Evolutionary conservation across 2,888 invertebrate species (phyloP).

Genomic region (Parascotia fuliginaria): DNA sequence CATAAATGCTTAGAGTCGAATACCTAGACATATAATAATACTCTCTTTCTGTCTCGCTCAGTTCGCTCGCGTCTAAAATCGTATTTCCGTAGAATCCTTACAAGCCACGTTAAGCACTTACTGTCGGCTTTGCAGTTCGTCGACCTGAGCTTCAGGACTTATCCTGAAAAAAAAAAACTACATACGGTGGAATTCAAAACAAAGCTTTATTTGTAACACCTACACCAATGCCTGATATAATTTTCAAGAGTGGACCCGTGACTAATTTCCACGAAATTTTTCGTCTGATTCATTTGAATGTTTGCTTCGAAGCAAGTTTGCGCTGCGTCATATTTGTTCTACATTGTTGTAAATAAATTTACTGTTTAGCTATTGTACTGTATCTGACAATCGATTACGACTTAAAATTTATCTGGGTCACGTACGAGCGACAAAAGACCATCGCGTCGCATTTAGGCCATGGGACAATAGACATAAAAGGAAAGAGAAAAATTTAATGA

Average conservation of each 20-base stretch:
- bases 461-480: constrained; percentile 65
- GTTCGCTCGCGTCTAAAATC: constrained; percentile 76
- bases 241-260: constrained; percentile 38
- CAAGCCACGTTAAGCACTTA: constrained; percentile 82
- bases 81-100: constrained; percentile 86
- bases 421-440: constrained; percentile 68
- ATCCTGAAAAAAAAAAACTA: constrained; percentile 64
- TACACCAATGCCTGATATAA: constrained; percentile 33
- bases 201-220: constrained; percentile 58
- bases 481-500: constrained; percentile 69
- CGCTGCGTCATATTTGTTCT: constrained; percentile 51
- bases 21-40: constrained; percentile 48
- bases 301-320: constrained; percentile 33
- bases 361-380: constrained; percentile 58
- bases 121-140: constrained; percentile 82
- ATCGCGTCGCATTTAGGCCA: constrained; percentile 64
- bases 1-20: constrained; percentile 25
- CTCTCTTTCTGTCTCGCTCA: constrained; percentile 59
- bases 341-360: constrained; percentile 52
- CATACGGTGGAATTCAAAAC: constrained; percentile 62
- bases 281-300: constrained; percentile 46
- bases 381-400: constrained; percentile 69
- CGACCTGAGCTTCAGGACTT: constrained; percentile 73
- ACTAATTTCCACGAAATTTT: constrained; percentile 52
- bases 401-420: constrained; percentile 77